These are phyloP conservation scores for Campaea margaritaria DNA, from an alignment of 2,888 invertebrate genomes.

Conservation along the genomic window DNA sequence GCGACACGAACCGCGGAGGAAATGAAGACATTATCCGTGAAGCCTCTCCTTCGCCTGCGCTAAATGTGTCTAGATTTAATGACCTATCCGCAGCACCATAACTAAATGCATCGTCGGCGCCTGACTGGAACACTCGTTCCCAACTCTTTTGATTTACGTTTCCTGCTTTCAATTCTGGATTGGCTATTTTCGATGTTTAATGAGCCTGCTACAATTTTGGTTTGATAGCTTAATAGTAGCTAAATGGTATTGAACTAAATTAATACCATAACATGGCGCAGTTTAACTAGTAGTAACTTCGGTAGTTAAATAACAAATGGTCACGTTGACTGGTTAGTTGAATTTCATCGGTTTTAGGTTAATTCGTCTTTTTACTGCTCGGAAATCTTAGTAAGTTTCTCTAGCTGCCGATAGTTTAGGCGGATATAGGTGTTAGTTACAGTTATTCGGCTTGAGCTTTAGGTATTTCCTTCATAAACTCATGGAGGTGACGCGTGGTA, in stretches of 20 bases:
- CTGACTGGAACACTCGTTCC: slow-evolving; percentile 37
- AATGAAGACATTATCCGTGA: slow-evolving; percentile 68
- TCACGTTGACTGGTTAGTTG: too few species aligned
- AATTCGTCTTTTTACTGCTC: background rate
- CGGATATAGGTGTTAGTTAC: background rate
- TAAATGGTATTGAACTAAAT: slow-evolving; percentile 5
- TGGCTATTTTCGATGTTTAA: slow-evolving; percentile 28
- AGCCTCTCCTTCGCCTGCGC: slow-evolving; percentile 53
- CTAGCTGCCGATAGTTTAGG: background rate
- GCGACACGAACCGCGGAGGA: slow-evolving; percentile 44
- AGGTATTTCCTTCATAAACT: background rate
- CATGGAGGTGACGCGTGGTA: background rate
- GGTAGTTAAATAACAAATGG: too few species aligned
- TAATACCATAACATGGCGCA: too few species aligned
- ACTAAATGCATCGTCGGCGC: slow-evolving; percentile 47
- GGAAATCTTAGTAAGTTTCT: background rate
- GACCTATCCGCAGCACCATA: slow-evolving; percentile 48
- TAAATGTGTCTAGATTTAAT: slow-evolving; percentile 62
- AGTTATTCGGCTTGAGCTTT: background rate
- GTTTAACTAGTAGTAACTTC: too few species aligned
- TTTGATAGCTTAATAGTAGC: slow-evolving; percentile 30
- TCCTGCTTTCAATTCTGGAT: slow-evolving; percentile 46
- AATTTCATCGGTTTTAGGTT: too few species aligned
- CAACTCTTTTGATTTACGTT: slow-evolving; percentile 52
- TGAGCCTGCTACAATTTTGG: slow-evolving; percentile 25